Base-by-base conservation (phyloP, 2,113 vertebrate genomes). In the Mugil cephalus region DNA sequence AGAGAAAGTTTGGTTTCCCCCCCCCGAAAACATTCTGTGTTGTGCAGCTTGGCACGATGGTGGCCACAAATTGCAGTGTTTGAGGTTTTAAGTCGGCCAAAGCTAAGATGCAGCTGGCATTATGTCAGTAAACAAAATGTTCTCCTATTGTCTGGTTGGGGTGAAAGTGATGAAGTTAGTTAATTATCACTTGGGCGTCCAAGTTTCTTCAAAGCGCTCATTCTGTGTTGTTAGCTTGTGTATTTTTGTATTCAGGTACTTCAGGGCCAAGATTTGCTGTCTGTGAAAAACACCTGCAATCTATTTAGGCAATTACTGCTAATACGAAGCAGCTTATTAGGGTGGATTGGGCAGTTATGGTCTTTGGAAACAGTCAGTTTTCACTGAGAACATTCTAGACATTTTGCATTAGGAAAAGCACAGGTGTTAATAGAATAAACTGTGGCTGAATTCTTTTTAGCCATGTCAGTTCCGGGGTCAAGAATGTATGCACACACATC, bases 221-320 rank as follows among this genome's bases (percentile, higher is more conserved):
- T 47, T 43, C 46, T 58, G 38, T 18, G 9, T 7, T 50, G 45
- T 21, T 34, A n/a, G 1, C 43, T 58, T 48, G 14, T 54, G 47
- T 19, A 5, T 50, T 50, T 19, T 7, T 14, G 10, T 48, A 18
- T 48, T 50, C 47, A 50, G 18, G 2, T 50, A n/a, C 4, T 18
- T 45, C 43, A 11, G 47, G 19, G 47, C 47, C 47, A 11, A 21
- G 47, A 21, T 21, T 50, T 4, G 10, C 47, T 18, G 19, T 50
- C n/a, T 30, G 50, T 30, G 19, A 30, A 30, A 52, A 56, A 55
- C 34, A 64, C 15, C 51, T 74, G 60, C 39, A 18, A 74, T 40
- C 21, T 19, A 73, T 73, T 63, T 55, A 74, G 60, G 8, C 15
- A 30, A n/a, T 69, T 69, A 59, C 7, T 4, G 51, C 11, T 54